A percentile compares a stretch with the other conserved stretches of the same genome.
These are phyloP conservation scores for Lucinisca nassula DNA, from an alignment of 2,888 invertebrate genomes.

Conservation along the genomic window DNA sequence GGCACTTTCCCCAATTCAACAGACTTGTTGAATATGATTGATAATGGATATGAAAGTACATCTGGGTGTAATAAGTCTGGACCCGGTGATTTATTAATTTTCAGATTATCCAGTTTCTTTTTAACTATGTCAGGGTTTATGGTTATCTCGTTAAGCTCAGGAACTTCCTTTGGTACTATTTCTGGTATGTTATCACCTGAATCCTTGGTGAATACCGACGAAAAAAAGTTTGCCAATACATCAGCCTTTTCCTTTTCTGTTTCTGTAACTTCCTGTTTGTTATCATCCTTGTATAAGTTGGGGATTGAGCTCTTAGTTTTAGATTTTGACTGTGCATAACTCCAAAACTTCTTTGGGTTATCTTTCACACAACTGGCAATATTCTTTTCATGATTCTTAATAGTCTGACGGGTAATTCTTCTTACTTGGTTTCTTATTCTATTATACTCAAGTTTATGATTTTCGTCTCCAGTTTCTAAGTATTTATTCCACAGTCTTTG, in stretches of 20 bases:
- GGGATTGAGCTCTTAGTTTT: constrained; percentile 17
- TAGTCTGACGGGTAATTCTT: too few relatives aligned
- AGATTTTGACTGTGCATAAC: not conserved
- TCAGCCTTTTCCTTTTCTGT: constrained; percentile 18
- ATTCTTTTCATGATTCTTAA: constrained; percentile 11
- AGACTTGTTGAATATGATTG: too few relatives aligned
- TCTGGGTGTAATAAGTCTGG: too few relatives aligned
- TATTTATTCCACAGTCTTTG: not conserved
- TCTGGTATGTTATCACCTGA: too few relatives aligned
- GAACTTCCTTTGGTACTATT: too few relatives aligned
- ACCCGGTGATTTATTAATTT: too few relatives aligned
- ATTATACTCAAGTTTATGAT: not conserved
- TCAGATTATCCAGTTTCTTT: too few relatives aligned
- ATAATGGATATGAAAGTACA: too few relatives aligned
- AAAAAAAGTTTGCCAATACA: constrained; percentile 2
- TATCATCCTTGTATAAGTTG: constrained; percentile 7
- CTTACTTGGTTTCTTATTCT: constrained; percentile 12
- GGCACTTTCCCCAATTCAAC: too few relatives aligned
- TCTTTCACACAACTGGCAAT: not conserved
- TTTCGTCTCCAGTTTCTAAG: not conserved
- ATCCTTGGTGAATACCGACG: constrained; percentile 19
- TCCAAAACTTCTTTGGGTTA: constrained; percentile 22
- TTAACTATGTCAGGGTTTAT: too few relatives aligned
- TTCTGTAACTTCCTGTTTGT: not conserved
- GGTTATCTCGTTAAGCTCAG: too few relatives aligned